Evolutionary conservation across 2,888 invertebrate genomes (phyloP).

Genomic region (Notodonta dromedarius): DNA sequence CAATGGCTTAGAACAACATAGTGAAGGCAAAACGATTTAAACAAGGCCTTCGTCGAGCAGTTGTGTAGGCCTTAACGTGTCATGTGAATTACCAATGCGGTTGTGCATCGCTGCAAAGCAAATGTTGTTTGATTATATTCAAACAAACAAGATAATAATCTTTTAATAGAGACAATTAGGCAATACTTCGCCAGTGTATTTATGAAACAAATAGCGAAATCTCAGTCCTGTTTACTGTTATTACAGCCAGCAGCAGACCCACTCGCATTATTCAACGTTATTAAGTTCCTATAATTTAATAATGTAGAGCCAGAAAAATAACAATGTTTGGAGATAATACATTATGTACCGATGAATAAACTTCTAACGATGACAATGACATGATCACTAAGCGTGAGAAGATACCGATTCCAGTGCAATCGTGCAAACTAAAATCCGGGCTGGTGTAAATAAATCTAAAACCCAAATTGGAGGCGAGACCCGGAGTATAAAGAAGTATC

Average conservation of each 20-base stretch:
- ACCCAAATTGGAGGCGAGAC: slow-evolving; percentile 63
- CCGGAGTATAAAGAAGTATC: slow-evolving; percentile 66
- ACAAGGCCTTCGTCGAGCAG: slow-evolving; percentile 52
- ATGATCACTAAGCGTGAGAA: slow-evolving; percentile 25
- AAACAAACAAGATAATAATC: not conserved
- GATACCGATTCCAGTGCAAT: slow-evolving; percentile 34
- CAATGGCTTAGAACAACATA: slow-evolving; percentile 63
- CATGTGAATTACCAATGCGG: slow-evolving; percentile 51
- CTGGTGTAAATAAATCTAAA: slow-evolving; percentile 58
- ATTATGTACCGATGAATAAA: not conserved
- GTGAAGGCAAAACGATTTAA: slow-evolving; percentile 69
- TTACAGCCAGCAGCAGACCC: not conserved
- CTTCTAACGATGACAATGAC: slow-evolving; percentile 18
- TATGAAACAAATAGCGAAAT: not conserved
- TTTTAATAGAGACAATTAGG: not conserved
- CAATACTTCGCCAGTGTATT: not conserved
- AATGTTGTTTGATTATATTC: not conserved
- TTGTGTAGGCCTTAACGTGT: slow-evolving; percentile 39
- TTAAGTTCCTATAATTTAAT: not conserved
- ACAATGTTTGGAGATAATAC: not conserved
- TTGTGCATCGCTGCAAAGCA: slow-evolving; percentile 39
- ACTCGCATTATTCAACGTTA: not conserved
- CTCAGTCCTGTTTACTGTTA: too few relatives aligned
- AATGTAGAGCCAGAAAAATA: not conserved
- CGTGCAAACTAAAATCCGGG: slow-evolving; percentile 42